Evolutionary conservation across 1,140 invertebrate genomes (phyloP).

Genomic region (Papilio helenus): DNA sequence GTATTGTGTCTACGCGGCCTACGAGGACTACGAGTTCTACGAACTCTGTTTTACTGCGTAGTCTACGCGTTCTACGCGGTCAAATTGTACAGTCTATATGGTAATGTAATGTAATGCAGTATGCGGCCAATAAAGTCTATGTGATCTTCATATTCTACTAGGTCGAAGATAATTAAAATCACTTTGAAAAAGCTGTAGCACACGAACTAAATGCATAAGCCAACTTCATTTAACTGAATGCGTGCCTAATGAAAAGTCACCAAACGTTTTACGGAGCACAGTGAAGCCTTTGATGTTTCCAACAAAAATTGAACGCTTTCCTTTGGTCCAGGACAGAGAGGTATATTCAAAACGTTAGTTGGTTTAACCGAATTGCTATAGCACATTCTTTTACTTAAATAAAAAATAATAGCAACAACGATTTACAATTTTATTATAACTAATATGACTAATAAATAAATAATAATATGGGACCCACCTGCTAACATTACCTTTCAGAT

Average conservation of each 20-base stretch:
- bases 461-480: too few relatives aligned
- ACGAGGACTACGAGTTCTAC: neutral
- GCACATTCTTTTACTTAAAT: neutral
- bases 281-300: slow-evolving; percentile 1
- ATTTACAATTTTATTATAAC: neutral
- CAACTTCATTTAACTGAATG: neutral
- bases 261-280: neutral
- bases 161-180: neutral
- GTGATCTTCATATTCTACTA: neutral
- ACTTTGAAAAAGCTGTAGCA: neutral
- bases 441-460: neutral
- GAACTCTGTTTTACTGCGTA: too few relatives aligned
- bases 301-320: slow-evolving; percentile 8
- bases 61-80: neutral
- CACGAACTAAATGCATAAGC: neutral
- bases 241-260: slow-evolving; percentile 24
- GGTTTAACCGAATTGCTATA: neutral
- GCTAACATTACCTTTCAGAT: too few relatives aligned
- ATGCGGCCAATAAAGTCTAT: neutral
- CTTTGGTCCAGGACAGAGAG: neutral
- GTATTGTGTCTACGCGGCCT: neutral
- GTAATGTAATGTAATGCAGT: too few relatives aligned
- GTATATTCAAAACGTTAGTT: neutral
- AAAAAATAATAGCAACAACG: neutral
- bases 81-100: neutral